A percentile compares a stretch with the other conserved stretches of the same genome.
Evolutionary conservation across 2,797 vertebrate species (phyloP).

Genomic region (Holocentrus rufus): DNA sequence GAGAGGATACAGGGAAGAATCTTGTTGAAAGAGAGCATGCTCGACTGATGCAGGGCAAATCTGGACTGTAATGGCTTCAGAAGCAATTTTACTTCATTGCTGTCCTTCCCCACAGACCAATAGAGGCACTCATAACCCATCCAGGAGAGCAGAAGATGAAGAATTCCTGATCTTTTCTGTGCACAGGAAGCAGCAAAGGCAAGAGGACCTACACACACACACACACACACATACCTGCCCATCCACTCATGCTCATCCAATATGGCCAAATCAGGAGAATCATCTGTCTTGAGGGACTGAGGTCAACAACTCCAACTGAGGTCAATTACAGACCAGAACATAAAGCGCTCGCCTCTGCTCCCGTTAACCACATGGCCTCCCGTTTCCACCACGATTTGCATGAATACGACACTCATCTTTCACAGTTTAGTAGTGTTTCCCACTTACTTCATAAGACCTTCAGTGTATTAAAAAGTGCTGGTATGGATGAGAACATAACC

Average conservation of each 20-base stretch:
- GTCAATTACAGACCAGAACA: constrained; percentile 19
- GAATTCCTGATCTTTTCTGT: neutral
- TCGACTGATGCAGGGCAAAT: neutral
- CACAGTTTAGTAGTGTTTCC: no score
- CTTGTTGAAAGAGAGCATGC: no score
- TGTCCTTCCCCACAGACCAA: constrained; percentile 37
- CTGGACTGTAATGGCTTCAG: constrained; percentile 9
- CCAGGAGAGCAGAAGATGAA: constrained; percentile 10
- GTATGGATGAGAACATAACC: no score
- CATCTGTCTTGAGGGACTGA: constrained; percentile 10
- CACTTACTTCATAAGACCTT: neutral
- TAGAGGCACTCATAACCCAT: constrained; percentile 38
- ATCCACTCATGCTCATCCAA: constrained; percentile 46
- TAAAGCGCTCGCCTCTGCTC: constrained; percentile 12
- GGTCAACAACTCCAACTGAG: constrained; percentile 34
- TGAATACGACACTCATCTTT: neutral
- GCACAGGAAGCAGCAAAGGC: neutral
- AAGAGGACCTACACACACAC: constrained; percentile 17
- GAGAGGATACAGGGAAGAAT: no score
- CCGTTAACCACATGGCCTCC: constrained; percentile 19
- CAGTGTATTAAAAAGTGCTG: no score
- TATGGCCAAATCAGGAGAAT: constrained; percentile 36
- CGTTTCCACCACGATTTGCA: neutral
- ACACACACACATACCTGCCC: neutral
- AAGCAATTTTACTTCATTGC: constrained; percentile 36